These are phyloP conservation scores for Henicopernis longicauda DNA, from an alignment of 2,113 vertebrate species.

Conservation along the genomic window DNA sequence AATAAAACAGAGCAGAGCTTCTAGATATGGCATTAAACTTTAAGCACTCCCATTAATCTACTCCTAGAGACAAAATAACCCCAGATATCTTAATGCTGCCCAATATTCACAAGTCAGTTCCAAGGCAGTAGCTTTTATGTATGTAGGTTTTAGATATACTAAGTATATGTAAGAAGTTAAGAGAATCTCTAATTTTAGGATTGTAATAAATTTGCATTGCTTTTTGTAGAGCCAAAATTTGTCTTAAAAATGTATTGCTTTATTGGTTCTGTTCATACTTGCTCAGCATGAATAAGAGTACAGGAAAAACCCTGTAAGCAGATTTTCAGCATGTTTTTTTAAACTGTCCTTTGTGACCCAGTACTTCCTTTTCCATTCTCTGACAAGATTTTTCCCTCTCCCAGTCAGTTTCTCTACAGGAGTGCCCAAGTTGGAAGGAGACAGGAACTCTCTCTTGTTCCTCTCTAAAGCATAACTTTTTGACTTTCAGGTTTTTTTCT, in stretches of 20 bases:
- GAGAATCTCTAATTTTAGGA: not conserved
- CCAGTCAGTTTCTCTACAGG: not conserved
- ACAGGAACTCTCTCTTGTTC: not conserved
- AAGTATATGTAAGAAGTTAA: not conserved
- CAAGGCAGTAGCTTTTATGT: not conserved
- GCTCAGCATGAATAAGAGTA: not conserved
- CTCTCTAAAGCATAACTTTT: not conserved
- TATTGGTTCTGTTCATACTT: not conserved
- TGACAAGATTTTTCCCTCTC: not conserved
- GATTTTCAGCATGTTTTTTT: not conserved
- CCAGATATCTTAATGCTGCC: not conserved
- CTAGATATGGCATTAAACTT: not conserved
- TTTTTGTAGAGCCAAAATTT: not conserved
- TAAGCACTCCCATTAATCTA: not conserved
- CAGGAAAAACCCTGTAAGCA: not conserved
- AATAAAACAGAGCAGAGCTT: not conserved
- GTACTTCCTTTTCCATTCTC: not conserved
- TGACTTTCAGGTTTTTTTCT: not conserved
- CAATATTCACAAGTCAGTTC: not conserved
- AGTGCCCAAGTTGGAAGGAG: not conserved
- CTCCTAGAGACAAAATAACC: not conserved
- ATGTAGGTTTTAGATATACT: not conserved
- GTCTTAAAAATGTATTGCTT: not conserved
- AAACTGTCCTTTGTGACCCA: not conserved
- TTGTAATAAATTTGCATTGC: not conserved